phyloP scores from a whole-genome alignment of 2,797 vertebrate species.

The Natrix natrix region DNA sequence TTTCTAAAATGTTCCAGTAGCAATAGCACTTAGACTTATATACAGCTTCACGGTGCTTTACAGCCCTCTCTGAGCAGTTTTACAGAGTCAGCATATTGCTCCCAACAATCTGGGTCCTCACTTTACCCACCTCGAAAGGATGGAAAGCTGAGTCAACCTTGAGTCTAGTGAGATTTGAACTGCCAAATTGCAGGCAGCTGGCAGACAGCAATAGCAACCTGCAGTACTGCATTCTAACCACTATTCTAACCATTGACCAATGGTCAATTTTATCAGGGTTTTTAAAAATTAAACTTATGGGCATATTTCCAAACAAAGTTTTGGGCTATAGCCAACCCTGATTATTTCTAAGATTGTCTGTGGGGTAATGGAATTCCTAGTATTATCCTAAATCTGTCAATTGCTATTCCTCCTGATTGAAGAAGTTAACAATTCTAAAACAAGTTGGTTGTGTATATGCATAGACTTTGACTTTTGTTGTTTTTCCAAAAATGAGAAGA shows the following conservation, averaged over 20 bases:
- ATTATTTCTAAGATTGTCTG: not conserved
- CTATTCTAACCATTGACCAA: too few relatives aligned
- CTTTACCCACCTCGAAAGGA: too few relatives aligned
- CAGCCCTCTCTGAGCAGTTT: too few relatives aligned
- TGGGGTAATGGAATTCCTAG: not conserved
- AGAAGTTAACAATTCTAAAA: not conserved
- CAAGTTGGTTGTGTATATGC: not conserved
- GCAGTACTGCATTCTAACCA: too few relatives aligned
- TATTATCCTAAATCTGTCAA: not conserved
- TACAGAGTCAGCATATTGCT: too few relatives aligned
- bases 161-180: too few relatives aligned
- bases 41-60: too few relatives aligned
- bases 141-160: too few relatives aligned
- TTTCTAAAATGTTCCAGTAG: not conserved
- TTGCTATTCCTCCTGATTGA: not conserved
- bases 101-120: too few relatives aligned
- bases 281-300: not conserved
- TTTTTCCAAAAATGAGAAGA: constrained; percentile 44
- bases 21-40: too few relatives aligned
- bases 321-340: not conserved
- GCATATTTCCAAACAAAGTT: not conserved
- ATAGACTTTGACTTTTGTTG: not conserved
- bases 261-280: not conserved
- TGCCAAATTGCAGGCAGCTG: too few relatives aligned
- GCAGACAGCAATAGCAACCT: too few relatives aligned